Evolutionary conservation across 2,888 invertebrate species (phyloP).

Genomic region (Melanchra persicariae): DNA sequence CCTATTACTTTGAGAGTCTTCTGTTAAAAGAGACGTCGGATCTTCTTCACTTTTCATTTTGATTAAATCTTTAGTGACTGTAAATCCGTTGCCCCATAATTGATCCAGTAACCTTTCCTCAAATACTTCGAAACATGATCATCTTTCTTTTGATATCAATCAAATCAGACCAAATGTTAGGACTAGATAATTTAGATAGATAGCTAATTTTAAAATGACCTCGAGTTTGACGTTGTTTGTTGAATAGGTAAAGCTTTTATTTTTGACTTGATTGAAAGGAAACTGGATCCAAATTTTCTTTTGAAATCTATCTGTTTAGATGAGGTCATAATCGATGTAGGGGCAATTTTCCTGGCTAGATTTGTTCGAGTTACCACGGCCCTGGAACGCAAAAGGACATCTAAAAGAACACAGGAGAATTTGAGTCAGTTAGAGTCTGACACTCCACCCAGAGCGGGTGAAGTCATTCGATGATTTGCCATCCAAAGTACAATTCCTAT

Average conservation of each 20-base stretch:
- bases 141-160: constrained; percentile 54
- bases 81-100: constrained; percentile 17
- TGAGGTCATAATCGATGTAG: no score
- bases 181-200: constrained; percentile 35
- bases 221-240: constrained; percentile 13
- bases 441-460: no score
- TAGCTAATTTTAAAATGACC: constrained; percentile 37
- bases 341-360: no score
- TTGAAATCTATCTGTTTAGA: background rate
- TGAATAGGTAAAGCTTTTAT: constrained; percentile 3
- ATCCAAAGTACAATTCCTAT: no score
- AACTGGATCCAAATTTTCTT: background rate
- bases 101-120: constrained; percentile 43
- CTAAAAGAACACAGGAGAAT: no score
- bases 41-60: background rate
- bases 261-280: background rate
- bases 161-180: constrained; percentile 48
- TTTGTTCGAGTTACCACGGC: no score
- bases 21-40: background rate
- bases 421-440: no score
- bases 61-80: constrained; percentile 9
- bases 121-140: constrained; percentile 48
- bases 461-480: no score
- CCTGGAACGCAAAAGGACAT: no score
- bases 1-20: background rate